phyloP scores from a whole-genome alignment of 2,797 vertebrate genomes.

The Enteromius mattozi region DNA sequence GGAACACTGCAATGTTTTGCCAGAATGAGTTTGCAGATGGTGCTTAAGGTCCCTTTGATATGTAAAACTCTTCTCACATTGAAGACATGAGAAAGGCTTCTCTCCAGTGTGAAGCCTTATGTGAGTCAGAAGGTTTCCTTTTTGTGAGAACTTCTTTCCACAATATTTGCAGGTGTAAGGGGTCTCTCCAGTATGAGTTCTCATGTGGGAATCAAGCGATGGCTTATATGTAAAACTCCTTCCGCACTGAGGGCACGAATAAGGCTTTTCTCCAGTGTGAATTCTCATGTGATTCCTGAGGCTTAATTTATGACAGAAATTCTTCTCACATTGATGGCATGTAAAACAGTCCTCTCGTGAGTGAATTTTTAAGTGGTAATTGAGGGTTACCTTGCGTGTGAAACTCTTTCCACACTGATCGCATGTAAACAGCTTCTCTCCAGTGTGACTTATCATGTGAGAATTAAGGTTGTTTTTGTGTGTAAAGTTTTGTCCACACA shows the following conservation, averaged over 20 bases:
- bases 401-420: background rate
- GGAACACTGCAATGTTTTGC: background rate
- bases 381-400: background rate
- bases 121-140: background rate
- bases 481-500: background rate
- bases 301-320: background rate
- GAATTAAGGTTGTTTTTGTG: background rate
- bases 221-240: background rate
- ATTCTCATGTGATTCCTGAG: slow-evolving; percentile 1
- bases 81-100: slow-evolving; percentile 1
- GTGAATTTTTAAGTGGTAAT: background rate
- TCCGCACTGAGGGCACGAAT: background rate
- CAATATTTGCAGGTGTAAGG: background rate
- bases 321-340: background rate
- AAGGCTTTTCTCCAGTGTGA: background rate
- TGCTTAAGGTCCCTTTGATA: background rate
- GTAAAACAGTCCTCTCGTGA: background rate
- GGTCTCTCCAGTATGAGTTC: background rate
- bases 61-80: background rate
- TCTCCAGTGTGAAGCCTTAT: background rate
- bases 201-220: background rate
- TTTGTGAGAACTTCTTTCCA: background rate
- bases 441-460: background rate
- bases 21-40: background rate
- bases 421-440: background rate